A percentile compares a stretch with the other conserved stretches of the same genome.
Evolutionary conservation across 2,113 vertebrate species (phyloP).

Genomic region (Scortum barcoo): DNA sequence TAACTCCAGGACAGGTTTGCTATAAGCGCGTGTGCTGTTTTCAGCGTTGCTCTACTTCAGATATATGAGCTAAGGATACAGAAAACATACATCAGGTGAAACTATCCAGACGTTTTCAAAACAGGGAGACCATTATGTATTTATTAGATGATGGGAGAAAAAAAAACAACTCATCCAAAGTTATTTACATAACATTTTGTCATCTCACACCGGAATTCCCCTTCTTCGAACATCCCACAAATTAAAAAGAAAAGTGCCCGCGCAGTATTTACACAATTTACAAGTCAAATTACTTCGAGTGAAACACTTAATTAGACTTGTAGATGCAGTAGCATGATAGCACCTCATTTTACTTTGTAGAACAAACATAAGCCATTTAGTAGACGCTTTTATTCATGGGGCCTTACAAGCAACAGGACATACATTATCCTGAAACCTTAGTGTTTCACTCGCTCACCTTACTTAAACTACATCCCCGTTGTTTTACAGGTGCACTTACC

Average conservation of each 20-base stretch:
- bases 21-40: neutral
- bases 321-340: constrained; percentile 69
- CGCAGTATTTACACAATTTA: constrained; percentile 63
- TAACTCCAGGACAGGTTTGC: constrained; percentile 23
- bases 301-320: constrained; percentile 74
- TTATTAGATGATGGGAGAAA: constrained; percentile 10
- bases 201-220: constrained; percentile 25
- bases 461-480: constrained; percentile 49
- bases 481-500: constrained; percentile 64
- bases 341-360: constrained; percentile 45
- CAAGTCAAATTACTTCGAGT: constrained; percentile 70
- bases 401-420: constrained; percentile 26
- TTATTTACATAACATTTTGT: constrained; percentile 48
- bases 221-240: constrained; percentile 29
- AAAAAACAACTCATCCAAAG: constrained; percentile 11
- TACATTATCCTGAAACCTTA: constrained; percentile 28
- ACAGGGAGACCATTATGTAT: constrained; percentile 1
- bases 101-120: constrained; percentile 9
- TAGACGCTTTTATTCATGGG: constrained; percentile 41
- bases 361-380: constrained; percentile 41
- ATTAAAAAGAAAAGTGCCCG: constrained; percentile 43
- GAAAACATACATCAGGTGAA: neutral
- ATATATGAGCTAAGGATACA: constrained; percentile 6
- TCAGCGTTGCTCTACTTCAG: neutral
- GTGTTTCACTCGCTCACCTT: constrained; percentile 24